Evolutionary conservation across 2,888 invertebrate genomes (phyloP).

Genomic region (Subacronicta megacephala): DNA sequence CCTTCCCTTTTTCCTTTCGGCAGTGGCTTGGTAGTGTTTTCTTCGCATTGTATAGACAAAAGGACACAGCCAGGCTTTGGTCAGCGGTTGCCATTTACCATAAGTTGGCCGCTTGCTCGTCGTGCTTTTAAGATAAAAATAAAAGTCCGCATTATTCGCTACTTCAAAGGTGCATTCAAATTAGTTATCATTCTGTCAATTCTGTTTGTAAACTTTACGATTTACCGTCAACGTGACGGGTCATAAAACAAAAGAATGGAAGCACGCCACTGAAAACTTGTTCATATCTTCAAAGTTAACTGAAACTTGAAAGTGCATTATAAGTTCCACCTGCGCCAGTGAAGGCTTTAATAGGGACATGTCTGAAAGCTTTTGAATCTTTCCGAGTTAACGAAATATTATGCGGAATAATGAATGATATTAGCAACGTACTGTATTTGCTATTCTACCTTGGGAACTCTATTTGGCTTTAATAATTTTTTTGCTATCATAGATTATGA

Average conservation of each 20-base stretch:
- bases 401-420: conserved; percentile 58
- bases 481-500: no score
- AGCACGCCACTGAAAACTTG: conserved; percentile 64
- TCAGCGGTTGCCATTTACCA: no score
- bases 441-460: conserved; percentile 9
- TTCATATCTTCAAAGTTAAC: conserved; percentile 72
- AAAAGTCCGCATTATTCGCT: no score
- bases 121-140: no score
- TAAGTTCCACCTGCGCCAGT: conserved; percentile 73
- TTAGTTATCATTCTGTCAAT: no score
- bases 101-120: no score
- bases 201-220: conserved; percentile 5
- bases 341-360: conserved; percentile 63
- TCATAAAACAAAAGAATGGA: conserved; percentile 62
- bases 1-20: no score
- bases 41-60: no score
- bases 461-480: conserved; percentile 5
- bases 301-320: conserved; percentile 73
- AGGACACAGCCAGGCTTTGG: no score
- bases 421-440: conserved; percentile 43
- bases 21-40: no score
- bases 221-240: conserved; percentile 41
- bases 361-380: conserved; percentile 70
- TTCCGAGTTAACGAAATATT: conserved; percentile 60
- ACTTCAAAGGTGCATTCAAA: no score